Base-by-base conservation (phyloP, 2,113 vertebrate species). In the Aleadryas rufinucha region DNA sequence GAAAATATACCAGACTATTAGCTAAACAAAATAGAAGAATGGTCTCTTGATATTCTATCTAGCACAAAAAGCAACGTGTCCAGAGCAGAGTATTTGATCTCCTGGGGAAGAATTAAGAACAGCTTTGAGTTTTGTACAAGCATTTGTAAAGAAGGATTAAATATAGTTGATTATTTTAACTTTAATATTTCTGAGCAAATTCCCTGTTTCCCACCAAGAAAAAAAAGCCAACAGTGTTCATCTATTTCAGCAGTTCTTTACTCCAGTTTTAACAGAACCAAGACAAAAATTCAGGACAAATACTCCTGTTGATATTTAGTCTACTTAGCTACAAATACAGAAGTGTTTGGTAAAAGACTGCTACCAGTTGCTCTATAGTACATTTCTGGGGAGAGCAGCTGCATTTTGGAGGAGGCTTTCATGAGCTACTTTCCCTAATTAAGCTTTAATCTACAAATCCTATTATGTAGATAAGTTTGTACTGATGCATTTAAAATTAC, bases 361-460 rank as follows among this genome's bases (percentile, higher is more conserved):
- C 33, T 66, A 50, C 33, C 68, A 66, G 76, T 84, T 77, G 33
- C 35, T 94, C 54, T 65, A 7, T 31, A 16, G 54, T 70, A 37
- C 21, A 71, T 76, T 93, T 95, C 53, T 61, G 2, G 57, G 79
- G 39, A 78, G 59, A 93, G 71, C 56, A 80, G 71, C 28, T 90
- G 35, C 20, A 71, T 13, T 93, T 90, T 56, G 47, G 93, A 85
- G 17, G 52, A 89, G 42, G 47, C 18, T 92, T 95, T 83, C 12
- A 2, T 47, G 56, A 92, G 27, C 64, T 68, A 86, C 56, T 92
- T 66, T 56, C 44, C 47, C 44, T 84, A 92, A 92, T 94, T 89
- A 78, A 79, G n/a, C 33, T 93, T 94, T 81, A 93, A 78, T 84
- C 79, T 96, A 86, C 49, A 93, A 97, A 95, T 74, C 56, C 28